Base-by-base conservation (phyloP, 2,888 invertebrate species). In the Hirtodrosophila confusa region DNA sequence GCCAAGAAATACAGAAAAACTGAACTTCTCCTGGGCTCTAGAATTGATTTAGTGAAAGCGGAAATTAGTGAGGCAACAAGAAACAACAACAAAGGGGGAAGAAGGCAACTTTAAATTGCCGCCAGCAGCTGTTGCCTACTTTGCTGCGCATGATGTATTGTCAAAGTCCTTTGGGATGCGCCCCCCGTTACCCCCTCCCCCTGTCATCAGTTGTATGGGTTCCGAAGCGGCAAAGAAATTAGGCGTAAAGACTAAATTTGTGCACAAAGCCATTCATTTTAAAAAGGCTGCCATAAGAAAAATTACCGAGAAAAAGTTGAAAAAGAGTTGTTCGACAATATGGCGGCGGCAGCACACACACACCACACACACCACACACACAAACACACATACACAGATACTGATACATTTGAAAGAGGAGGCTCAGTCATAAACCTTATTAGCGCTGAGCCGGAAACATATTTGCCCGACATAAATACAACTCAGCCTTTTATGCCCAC, bases 391-490 rank as follows among this genome's bases (percentile, higher is more conserved):
- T 40, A 43, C 41, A 36, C 35, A 50, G 56, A 50, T 33, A 61
- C 27, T 5, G 27, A 27, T 27, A 27, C 27, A 27, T 27, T 27
- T 27, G 4, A 6, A 67, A 69, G 44, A 31, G 9, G 44, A 60
- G 78, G 56, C 66, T 65, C 56, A 69, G 78, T 83, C 86, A 83
- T 86, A 82, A 82, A 82, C 86, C 86, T 82, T 86, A 82, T 82
- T 82, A 82, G 83, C 86, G 76, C 80, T 80, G 74, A 80, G 69
- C 74, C 84, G 86, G 83, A 83, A 83, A 83, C 83, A 83, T 83
- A 83, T 83, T 86, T 83, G 77, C 78, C 86, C 75, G 86, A 86
- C 83, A 86, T 86, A 86, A 83, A 86, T 83, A 84, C 78, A 74
- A 77, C 53, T 72, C 83, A 55, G 86, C 74, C 68, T 69, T 75